Evolutionary conservation across 2,797 vertebrate genomes (phyloP), one percentile per base, ranked within the genome.

Genomic region (Acridotheres tristis): DNA sequence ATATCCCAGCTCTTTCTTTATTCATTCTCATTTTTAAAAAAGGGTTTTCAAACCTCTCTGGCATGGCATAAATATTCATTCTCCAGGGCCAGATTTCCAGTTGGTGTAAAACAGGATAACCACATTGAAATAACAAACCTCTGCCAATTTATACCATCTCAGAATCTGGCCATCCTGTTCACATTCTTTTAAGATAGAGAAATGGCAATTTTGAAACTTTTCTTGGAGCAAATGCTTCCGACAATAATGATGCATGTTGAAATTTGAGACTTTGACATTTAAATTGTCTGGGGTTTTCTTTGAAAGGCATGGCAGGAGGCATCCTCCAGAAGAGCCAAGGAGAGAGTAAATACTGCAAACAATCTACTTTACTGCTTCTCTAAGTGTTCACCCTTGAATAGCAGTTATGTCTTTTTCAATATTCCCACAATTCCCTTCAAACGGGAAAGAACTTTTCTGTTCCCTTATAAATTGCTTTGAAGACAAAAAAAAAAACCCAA

Each of bases 21-120:
- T 97, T 94, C 95, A 94, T 90, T 84, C 81, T 86, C 80, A 89
- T 88, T 88, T 45, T 22, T 1, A 22, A 94, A 62, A 74, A 48
- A 38, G 9, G 20, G n/a, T 19, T 94, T 91, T 94, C 58, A 84
- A 96, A 91, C 87, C 78, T 93, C 85, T 66, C 76, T 74, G 59
- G 85, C 69, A 89, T 26, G 58, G 59, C 86, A 96, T 95, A 96
- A 95, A 91, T 95, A 96, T 96, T 95, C 94, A 88, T 93, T 92
- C 76, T 80, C 55, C 38, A 83, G 55, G 67, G 74, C 89, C 83
- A 94, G 92, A 94, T 93, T 95, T 94, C 90, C 90, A 90, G 69
- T 74, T 77, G 83, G 89, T 96, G 94, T 92, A 95, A 95, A 91
- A 20, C 42, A 86, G 69, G 78, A 55, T 89, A 92, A 79, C 78